Conservation (phyloP, 1,140 invertebrate genomes). For the Hydropsyche tenuis region DNA sequence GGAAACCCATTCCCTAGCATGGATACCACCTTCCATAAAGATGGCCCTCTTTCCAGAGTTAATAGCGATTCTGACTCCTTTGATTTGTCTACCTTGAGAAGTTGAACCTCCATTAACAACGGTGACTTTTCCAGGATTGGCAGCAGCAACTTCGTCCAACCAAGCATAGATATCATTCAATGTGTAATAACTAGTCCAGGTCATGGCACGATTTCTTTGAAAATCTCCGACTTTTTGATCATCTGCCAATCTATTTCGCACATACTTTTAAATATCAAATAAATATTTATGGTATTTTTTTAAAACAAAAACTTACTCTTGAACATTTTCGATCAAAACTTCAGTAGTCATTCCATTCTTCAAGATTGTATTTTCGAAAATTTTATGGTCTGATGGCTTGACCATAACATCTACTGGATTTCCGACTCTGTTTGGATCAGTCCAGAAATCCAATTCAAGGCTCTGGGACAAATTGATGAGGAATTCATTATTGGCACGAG, state of each 20-base stretch:
- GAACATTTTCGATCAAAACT: constrained; percentile 54
- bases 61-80: constrained; percentile 66
- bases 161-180: constrained; percentile 61
- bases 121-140: constrained; percentile 57
- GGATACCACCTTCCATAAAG: constrained; percentile 72
- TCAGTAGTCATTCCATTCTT: constrained; percentile 46
- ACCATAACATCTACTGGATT: constrained; percentile 55
- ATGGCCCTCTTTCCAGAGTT: constrained; percentile 55
- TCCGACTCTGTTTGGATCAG: constrained; percentile 5
- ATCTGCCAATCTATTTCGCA: constrained; percentile 46
- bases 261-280: not conserved
- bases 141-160: constrained; percentile 55
- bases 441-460: constrained; percentile 46
- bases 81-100: constrained; percentile 68
- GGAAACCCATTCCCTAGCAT: constrained; percentile 80
- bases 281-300: not conserved
- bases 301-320: constrained; percentile 47
- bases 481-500: constrained; percentile 27
- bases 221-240: constrained; percentile 27
- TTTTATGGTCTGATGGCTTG: constrained; percentile 50
- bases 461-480: constrained; percentile 24
- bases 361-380: constrained; percentile 49
- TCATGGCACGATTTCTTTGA: constrained; percentile 46
- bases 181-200: constrained; percentile 59
- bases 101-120: constrained; percentile 64